A percentile compares a stretch with the other conserved stretches of the same genome.
Evolutionary conservation across 2,797 vertebrate species (phyloP).

Genomic region (Parotocinclus haroldoi): DNA sequence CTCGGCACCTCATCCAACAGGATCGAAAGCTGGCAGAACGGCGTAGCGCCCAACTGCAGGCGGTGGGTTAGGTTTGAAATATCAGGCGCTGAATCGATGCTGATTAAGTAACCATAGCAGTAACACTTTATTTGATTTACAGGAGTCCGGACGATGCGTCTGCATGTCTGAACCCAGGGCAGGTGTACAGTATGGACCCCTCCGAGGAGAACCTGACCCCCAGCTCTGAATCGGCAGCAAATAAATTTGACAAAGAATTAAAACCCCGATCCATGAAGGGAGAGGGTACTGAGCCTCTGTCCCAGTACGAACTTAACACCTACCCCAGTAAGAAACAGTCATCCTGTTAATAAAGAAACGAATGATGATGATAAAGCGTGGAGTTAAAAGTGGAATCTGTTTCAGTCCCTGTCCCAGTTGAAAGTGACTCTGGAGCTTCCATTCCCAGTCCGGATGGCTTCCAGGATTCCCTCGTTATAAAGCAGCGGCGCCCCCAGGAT

Average conservation of each 20-base stretch:
- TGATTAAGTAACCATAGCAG: too few species aligned
- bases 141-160: conserved; percentile 83
- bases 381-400: background rate
- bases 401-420: conserved; percentile 65
- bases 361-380: background rate
- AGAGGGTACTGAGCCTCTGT: conserved; percentile 78
- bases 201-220: conserved; percentile 65
- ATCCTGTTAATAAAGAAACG: background rate
- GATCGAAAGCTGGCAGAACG: conserved; percentile 84
- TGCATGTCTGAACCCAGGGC: conserved; percentile 56
- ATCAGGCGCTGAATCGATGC: too few species aligned
- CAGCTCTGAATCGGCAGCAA: conserved; percentile 66
- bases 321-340: conserved; percentile 81
- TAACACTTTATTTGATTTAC: background rate
- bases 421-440: conserved; percentile 71
- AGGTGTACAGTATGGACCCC: conserved; percentile 80
- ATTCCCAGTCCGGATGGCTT: conserved; percentile 77
- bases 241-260: conserved; percentile 83
- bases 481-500: conserved; percentile 88
- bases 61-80: conserved; percentile 68
- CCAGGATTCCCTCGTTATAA: conserved; percentile 90
- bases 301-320: conserved; percentile 84
- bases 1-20: conserved; percentile 61
- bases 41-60: conserved; percentile 76
- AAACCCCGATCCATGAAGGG: conserved; percentile 71